Evolutionary conservation across 2,797 vertebrate species (phyloP).

Genomic region (Tauraco hartlaubi): DNA sequence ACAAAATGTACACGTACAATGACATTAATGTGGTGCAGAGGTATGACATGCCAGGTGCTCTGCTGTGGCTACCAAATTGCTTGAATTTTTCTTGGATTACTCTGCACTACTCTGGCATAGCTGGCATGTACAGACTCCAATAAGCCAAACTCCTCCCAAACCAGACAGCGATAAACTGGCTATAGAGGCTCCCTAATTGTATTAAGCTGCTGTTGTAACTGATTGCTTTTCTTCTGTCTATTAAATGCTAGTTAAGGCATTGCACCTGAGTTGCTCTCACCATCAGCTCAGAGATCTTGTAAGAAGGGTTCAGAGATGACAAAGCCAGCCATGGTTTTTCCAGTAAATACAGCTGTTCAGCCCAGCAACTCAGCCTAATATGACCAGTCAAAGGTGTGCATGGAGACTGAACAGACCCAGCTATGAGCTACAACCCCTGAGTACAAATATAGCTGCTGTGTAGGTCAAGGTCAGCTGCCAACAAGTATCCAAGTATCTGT

Average conservation of each 20-base stretch:
- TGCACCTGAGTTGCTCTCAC: background rate
- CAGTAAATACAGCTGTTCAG: background rate
- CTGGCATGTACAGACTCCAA: background rate
- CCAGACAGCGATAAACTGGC: background rate
- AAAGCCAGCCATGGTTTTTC: background rate
- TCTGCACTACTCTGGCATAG: background rate
- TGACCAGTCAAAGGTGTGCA: background rate
- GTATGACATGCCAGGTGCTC: background rate
- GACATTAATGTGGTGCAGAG: background rate
- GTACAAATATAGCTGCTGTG: background rate
- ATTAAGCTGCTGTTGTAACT: background rate
- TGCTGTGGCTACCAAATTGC: background rate
- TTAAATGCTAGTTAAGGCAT: background rate
- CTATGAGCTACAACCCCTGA: background rate
- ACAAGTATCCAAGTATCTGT: background rate
- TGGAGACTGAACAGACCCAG: background rate
- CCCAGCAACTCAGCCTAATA: background rate
- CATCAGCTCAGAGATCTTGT: background rate
- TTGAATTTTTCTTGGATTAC: background rate
- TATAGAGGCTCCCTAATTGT: too few species aligned
- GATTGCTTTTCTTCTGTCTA: background rate
- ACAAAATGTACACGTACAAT: accelerated
- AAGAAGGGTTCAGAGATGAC: background rate
- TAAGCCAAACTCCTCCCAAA: background rate
- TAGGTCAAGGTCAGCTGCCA: background rate